phyloP scores from a whole-genome alignment of 2,113 vertebrate genomes.

The Corythornis vintsioides region DNA sequence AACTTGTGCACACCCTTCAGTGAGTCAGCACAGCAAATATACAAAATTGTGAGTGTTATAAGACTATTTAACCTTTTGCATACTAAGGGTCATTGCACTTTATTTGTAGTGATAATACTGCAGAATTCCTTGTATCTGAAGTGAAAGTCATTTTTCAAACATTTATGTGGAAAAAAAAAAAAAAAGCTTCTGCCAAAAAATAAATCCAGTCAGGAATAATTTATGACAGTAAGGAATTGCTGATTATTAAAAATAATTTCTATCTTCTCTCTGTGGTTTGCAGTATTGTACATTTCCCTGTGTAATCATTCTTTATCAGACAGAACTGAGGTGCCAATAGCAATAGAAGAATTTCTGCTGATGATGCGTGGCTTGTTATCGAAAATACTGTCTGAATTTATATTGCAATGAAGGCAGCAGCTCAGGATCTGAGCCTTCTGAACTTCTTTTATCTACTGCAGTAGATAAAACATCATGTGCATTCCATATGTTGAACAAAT shows the following conservation, averaged over 20 bases:
- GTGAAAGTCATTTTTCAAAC: background rate
- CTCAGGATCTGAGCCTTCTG: background rate
- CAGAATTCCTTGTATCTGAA: background rate
- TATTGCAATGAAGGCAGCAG: background rate
- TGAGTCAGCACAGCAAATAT: background rate
- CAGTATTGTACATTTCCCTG: background rate
- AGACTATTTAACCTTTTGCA: background rate
- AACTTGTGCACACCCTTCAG: background rate
- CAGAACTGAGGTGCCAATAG: background rate
- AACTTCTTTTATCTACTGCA: background rate
- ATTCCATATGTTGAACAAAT: background rate
- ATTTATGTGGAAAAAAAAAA: background rate
- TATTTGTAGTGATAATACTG: background rate
- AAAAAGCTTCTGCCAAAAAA: background rate
- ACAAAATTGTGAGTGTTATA: background rate
- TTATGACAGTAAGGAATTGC: background rate
- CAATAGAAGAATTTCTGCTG: background rate
- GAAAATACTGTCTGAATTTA: background rate
- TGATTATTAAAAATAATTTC: background rate
- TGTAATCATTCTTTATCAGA: background rate
- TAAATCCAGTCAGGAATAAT: background rate
- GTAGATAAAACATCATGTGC: background rate
- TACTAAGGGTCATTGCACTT: background rate
- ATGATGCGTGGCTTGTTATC: background rate
- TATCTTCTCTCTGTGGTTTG: background rate